phyloP scores from a whole-genome alignment of 92 coral and sea anemone species.

The Pocillopora meandrina region DNA sequence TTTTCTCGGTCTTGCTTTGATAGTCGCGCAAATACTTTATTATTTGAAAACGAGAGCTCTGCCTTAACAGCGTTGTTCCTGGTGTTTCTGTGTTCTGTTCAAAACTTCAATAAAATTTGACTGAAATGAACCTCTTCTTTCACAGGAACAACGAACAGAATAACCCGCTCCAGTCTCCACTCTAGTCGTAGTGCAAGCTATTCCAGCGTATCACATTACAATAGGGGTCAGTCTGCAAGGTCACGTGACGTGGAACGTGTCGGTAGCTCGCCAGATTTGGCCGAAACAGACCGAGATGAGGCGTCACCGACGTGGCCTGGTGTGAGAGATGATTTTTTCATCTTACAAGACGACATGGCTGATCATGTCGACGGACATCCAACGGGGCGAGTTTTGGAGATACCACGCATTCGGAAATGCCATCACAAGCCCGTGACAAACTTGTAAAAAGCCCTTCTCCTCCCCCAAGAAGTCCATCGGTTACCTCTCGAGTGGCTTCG shows the following conservation, averaged over 20 bases:
- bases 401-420: slow-evolving; percentile 4
- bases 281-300: slow-evolving; percentile 34
- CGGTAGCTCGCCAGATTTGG: slow-evolving; percentile 25
- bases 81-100: too few relatives aligned
- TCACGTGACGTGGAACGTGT: slow-evolving; percentile 48
- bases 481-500: slow-evolving; percentile 27
- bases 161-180: slow-evolving; percentile 28
- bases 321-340: background rate
- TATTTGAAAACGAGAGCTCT: background rate
- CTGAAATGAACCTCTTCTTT: background rate
- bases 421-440: slow-evolving; percentile 16
- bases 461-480: slow-evolving; percentile 15
- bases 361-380: background rate
- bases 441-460: slow-evolving; percentile 34
- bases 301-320: slow-evolving; percentile 28
- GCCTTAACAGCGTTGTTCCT: too few relatives aligned
- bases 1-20: background rate
- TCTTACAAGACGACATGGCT: background rate
- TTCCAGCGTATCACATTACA: slow-evolving; percentile 66
- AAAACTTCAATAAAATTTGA: background rate
- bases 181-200: slow-evolving; percentile 61
- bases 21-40: too few relatives aligned
- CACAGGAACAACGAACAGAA: slow-evolving; percentile 31
- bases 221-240: slow-evolving; percentile 60
- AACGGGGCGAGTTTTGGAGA: background rate